Conservation (phyloP, 2,113 vertebrate species). For the Tragelaphus scriptus region DNA sequence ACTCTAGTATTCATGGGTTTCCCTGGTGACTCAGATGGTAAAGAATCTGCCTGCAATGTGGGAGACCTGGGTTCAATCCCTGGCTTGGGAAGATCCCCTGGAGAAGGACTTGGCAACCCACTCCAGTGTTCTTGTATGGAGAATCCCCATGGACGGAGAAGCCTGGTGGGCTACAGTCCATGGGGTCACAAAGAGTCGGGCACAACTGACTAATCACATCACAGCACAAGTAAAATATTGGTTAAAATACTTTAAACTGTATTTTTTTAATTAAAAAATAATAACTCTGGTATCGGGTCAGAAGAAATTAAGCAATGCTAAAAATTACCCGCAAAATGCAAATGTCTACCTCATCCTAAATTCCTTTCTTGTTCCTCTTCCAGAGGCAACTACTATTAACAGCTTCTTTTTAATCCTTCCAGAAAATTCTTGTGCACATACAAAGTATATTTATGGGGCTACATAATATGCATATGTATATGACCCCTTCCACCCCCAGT, state of each 20-base stretch:
- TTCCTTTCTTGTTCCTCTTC: not conserved
- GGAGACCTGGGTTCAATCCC: not conserved
- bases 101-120: not conserved
- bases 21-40: not conserved
- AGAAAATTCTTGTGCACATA: not conserved
- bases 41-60: not conserved
- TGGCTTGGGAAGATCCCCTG: not conserved
- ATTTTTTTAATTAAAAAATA: slow-evolving; percentile 19
- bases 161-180: not conserved
- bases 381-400: not conserved
- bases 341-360: not conserved
- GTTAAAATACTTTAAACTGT: not conserved
- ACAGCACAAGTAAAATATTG: not conserved
- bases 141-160: not conserved
- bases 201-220: not conserved
- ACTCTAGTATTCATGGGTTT: not conserved
- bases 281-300: not conserved
- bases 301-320: slow-evolving; percentile 8
- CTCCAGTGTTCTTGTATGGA: not conserved
- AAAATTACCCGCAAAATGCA: not conserved
- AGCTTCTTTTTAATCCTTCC: not conserved
- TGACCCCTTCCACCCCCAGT: not conserved
- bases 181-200: not conserved
- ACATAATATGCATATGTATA: not conserved
- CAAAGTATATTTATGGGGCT: not conserved